phyloP scores from a whole-genome alignment of 2,888 invertebrate species.

The Rambutsinella grinnellia region DNA sequence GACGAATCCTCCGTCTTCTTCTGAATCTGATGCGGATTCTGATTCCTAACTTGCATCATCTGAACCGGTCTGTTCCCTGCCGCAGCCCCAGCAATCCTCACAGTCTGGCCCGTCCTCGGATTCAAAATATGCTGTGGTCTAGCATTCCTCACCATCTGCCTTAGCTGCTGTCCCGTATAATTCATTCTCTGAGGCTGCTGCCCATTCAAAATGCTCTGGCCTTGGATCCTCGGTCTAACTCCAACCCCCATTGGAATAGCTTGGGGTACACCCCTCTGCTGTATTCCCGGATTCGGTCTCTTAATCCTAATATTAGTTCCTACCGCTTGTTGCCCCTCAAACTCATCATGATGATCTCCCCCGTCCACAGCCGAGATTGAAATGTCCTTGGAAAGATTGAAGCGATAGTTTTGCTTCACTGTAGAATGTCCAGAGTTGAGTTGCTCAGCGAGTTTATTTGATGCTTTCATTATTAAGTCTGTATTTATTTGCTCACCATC shows the following conservation, averaged over 20 bases:
- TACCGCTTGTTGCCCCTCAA: neutral
- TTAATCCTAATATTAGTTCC: constrained; percentile 8
- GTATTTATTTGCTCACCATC: constrained; percentile 9
- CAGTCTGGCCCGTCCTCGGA: constrained; percentile 39
- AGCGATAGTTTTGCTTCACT: constrained; percentile 63
- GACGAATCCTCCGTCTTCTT: constrained; percentile 59
- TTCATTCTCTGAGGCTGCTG: constrained; percentile 19
- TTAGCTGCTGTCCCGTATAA: constrained; percentile 42
- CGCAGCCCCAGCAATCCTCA: constrained; percentile 20
- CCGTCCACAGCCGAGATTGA: constrained; percentile 65
- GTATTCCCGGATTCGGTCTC: neutral
- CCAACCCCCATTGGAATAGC: constrained; percentile 29
- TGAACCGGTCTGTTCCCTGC: constrained; percentile 25
- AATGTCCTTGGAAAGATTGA: constrained; percentile 66
- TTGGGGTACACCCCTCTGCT: constrained; percentile 20
- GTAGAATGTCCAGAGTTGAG: constrained; percentile 55
- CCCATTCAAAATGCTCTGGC: neutral
- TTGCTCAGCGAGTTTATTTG: constrained; percentile 27
- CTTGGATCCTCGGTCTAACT: constrained; percentile 25
- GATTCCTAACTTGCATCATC: constrained; percentile 22
- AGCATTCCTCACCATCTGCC: constrained; percentile 46
- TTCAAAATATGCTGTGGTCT: constrained; percentile 48
- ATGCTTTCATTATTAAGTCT: neutral
- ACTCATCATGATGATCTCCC: constrained; percentile 32
- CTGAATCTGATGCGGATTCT: constrained; percentile 13